These are phyloP conservation scores for Acipenser ruthenus DNA, from an alignment of 2,797 vertebrate species.

Conservation along the genomic window DNA sequence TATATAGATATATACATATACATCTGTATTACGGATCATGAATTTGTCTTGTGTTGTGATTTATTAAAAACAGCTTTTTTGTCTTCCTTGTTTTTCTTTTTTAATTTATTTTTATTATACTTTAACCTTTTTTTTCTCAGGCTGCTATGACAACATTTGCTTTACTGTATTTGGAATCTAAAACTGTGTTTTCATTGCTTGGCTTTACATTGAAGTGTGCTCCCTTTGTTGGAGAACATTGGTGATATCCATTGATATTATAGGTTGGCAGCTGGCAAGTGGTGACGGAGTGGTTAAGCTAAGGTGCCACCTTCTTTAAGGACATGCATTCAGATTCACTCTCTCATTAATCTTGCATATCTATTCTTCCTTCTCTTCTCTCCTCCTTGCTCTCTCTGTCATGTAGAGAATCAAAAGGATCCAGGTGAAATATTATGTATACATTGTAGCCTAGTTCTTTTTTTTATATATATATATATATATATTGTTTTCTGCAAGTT, in stretches of 20 bases:
- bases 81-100: constrained; percentile 47
- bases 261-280: constrained; percentile 13
- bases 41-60: constrained; percentile 53
- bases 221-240: constrained; percentile 12
- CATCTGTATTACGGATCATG: constrained; percentile 57
- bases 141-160: constrained; percentile 57
- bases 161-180: constrained; percentile 43
- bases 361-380: constrained; percentile 80
- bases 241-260: not conserved
- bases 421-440: constrained; percentile 75
- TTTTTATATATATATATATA: no score
- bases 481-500: no score
- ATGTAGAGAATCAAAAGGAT: constrained; percentile 78
- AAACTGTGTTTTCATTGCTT: constrained; percentile 53
- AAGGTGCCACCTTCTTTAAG: constrained; percentile 1
- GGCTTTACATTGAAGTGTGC: constrained; percentile 36
- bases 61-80: constrained; percentile 49
- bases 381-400: constrained; percentile 71
- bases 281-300: constrained; percentile 24
- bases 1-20: constrained; percentile 47
- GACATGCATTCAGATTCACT: constrained; percentile 53
- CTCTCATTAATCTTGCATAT: constrained; percentile 84
- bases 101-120: constrained; percentile 57
- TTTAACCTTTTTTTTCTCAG: constrained; percentile 59
- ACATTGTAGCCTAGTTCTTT: constrained; percentile 30